Percentiles rank a stretch among this genome's conserved stretches.
Conservation (phyloP, 2,888 invertebrate species). For the Tiphia femorata region DNA sequence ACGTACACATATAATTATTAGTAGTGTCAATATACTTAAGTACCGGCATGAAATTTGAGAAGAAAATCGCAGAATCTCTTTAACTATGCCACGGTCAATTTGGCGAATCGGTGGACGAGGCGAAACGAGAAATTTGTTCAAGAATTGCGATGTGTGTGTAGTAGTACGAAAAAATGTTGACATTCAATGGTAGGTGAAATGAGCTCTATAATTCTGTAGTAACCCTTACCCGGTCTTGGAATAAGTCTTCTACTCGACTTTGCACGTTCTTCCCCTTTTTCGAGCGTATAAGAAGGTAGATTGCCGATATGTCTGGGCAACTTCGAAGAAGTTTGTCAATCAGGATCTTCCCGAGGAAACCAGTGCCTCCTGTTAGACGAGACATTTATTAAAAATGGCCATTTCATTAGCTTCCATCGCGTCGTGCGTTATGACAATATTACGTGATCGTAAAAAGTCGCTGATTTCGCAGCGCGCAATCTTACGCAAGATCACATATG, state of each 20-base stretch:
- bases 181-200: too few relatives aligned
- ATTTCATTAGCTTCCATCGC: not conserved
- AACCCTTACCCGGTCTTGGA: conserved; percentile 74
- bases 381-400: not conserved
- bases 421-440: not conserved
- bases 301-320: conserved; percentile 71
- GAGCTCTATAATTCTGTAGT: too few relatives aligned
- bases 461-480: too few relatives aligned
- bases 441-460: not conserved
- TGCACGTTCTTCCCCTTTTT: conserved; percentile 72
- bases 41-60: too few relatives aligned
- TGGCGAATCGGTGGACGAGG: too few relatives aligned
- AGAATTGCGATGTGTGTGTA: too few relatives aligned
- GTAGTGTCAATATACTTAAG: too few relatives aligned
- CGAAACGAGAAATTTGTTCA: too few relatives aligned
- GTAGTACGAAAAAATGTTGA: too few relatives aligned
- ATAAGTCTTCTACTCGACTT: conserved; percentile 72
- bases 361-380: conserved; percentile 60
- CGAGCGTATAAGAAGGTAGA: conserved; percentile 72
- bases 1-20: too few relatives aligned
- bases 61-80: too few relatives aligned
- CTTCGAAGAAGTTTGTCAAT: conserved; percentile 75
- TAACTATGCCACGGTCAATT: too few relatives aligned
- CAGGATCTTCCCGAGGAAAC: conserved; percentile 73
- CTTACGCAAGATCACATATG: not conserved